A percentile compares a stretch with the other conserved stretches of the same genome.
These are phyloP conservation scores for Bradypodion ventrale DNA, from an alignment of 2,797 vertebrate species.

Conservation along the genomic window DNA sequence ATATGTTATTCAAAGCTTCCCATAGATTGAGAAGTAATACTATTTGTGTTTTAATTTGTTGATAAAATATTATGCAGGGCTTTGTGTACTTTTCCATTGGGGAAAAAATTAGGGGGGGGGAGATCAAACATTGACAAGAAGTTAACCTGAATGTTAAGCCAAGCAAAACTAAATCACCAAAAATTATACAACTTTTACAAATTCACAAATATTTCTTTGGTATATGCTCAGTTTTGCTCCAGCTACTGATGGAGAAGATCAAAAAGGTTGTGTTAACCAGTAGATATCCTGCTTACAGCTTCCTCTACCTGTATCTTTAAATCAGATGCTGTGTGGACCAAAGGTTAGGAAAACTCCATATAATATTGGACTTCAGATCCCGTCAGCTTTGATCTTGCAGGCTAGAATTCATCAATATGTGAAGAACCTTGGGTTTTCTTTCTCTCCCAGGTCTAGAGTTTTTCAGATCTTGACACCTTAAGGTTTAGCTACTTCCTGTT, in stretches of 20 bases:
- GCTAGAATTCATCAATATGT: too few species aligned
- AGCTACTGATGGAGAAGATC: not conserved
- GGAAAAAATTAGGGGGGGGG: too few species aligned
- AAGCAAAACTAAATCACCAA: not conserved
- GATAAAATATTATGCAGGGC: not conserved
- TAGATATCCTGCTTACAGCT: not conserved
- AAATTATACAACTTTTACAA: not conserved
- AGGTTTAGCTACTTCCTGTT: too few species aligned
- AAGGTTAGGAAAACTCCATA: not conserved
- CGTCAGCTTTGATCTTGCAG: too few species aligned
- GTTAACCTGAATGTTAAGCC: not conserved
- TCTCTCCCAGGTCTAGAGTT: too few species aligned
- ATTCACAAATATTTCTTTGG: not conserved
- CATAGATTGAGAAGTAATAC: not conserved
- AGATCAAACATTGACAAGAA: not conserved
- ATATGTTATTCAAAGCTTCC: not conserved
- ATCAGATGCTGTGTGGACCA: not conserved
- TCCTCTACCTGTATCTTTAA: not conserved
- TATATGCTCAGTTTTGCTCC: not conserved
- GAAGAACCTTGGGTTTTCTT: too few species aligned
- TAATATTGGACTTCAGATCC: not conserved
- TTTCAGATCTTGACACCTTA: too few species aligned
- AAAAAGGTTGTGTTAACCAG: not conserved
- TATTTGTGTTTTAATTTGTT: not conserved
- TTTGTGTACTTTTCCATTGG: not conserved